Base-by-base conservation (phyloP, 2,797 vertebrate species). In the Myioborus miniatus region DNA sequence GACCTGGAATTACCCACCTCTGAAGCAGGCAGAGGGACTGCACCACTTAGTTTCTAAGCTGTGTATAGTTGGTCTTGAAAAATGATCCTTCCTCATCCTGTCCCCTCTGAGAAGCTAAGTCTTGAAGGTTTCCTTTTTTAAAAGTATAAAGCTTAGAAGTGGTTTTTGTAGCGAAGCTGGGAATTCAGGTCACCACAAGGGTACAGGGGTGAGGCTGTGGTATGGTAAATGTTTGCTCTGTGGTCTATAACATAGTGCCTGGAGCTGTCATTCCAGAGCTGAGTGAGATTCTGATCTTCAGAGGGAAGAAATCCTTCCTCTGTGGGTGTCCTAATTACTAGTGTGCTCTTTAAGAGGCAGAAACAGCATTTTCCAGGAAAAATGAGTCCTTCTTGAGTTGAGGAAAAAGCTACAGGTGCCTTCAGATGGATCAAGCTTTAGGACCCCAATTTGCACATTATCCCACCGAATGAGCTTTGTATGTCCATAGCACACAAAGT, bases 121-220 rank as follows among this genome's bases (percentile, higher is more conserved):
- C 62, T 23, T 5, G 11, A 52, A 81, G 26, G 43, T 34, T 85
- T 79, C 29, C 9, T 60, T 59, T 72, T 59, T 37, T 43, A 7
- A 43, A 36, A 39, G 23, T 26, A 14, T 53, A 71, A 53, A 90
- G 49, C 36, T 82, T 79, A 65, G 43, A 44, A 87, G 43, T 46
- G 50, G 14, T 34, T 62, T 78, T 50, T 56, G 41, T 23, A 63
- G 58, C 41, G 52, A 70, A 88, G 56, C 69, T 12, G 15, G 41
- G 65, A 90, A 63, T 78, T 81, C 4, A 15, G 65, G 69, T 83
- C 5, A 1, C 29, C 9, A 5, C 1, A 15, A 49, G 39, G 47
- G 69, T 88, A 41, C 0, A 0, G 53, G 65, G 1, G 15, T 2
- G 6, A 68, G 50, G 50, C 63, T 76, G 21, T 12, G 20, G 41